A percentile compares a stretch with the other conserved stretches of the same genome.
These are phyloP conservation scores for Urocolius indicus DNA, from an alignment of 2,113 vertebrate species.

Conservation along the genomic window DNA sequence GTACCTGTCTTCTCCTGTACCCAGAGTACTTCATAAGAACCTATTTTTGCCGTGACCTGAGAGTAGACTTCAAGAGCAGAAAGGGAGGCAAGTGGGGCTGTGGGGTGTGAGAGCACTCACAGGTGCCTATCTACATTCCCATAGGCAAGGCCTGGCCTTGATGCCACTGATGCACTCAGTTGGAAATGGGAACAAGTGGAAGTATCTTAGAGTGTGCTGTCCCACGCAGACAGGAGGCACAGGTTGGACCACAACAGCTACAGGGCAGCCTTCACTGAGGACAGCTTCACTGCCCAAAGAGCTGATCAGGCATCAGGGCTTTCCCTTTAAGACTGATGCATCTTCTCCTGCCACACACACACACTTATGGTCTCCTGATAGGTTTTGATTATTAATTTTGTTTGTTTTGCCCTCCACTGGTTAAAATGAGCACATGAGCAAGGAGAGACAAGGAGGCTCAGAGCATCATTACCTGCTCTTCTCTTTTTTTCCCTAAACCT, in stretches of 20 bases:
- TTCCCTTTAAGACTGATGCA: neutral
- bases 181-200: neutral
- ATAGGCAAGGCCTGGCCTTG: neutral
- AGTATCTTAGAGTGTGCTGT: neutral
- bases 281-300: neutral
- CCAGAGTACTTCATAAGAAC: neutral
- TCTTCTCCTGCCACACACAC: neutral
- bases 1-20: neutral
- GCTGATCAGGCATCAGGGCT: neutral
- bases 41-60: neutral
- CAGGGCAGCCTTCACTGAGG: neutral
- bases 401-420: neutral
- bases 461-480: neutral
- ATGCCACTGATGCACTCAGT: neutral
- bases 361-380: neutral
- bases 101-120: accelerated
- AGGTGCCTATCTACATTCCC: accelerated
- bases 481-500: neutral
- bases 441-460: neutral
- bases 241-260: neutral
- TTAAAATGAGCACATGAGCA: neutral
- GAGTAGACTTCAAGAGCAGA: neutral
- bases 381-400: neutral
- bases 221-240: neutral
- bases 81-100: neutral